phyloP scores from a whole-genome alignment of 1,140 invertebrate species.

The Subanguina moxae region DNA sequence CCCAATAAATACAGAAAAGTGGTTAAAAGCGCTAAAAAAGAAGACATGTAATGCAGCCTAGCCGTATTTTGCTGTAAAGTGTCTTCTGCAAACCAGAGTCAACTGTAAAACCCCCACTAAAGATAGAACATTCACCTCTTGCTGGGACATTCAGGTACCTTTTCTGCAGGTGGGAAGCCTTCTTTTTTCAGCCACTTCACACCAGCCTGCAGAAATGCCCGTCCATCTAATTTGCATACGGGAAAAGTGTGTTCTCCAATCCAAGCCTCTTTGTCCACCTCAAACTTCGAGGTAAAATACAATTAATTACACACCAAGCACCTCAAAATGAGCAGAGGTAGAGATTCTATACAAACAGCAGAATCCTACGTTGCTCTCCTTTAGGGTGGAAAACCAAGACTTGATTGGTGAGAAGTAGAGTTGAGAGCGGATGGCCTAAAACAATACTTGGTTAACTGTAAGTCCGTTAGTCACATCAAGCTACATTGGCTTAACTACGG shows the following conservation, averaged over 20 bases:
- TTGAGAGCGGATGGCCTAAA: constrained; percentile 29
- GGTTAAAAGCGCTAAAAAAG: no score
- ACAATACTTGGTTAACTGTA: no score
- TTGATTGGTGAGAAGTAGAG: constrained; percentile 31
- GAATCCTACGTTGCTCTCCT: constrained; percentile 3
- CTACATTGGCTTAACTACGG: no score
- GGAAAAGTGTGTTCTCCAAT: constrained; percentile 6
- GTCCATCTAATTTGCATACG: background rate
- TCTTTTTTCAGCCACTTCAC: constrained; percentile 25
- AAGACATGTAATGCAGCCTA: no score
- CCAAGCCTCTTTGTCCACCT: constrained; percentile 8
- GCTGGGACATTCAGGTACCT: constrained; percentile 11
- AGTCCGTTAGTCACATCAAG: no score
- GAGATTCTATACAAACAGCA: constrained; percentile 15
- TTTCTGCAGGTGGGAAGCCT: constrained; percentile 8
- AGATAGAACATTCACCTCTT: background rate
- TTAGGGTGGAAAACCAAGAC: constrained; percentile 19
- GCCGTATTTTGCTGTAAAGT: no score
- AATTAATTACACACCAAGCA: no score
- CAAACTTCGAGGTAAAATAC: no score
- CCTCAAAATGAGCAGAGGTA: constrained; percentile 6
- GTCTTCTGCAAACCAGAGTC: no score
- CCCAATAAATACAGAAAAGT: no score
- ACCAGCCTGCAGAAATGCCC: constrained; percentile 1
- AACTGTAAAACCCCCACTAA: no score